These are phyloP conservation scores for Himalopsyche anomala DNA, from an alignment of 2,888 invertebrate genomes.

Conservation along the genomic window DNA sequence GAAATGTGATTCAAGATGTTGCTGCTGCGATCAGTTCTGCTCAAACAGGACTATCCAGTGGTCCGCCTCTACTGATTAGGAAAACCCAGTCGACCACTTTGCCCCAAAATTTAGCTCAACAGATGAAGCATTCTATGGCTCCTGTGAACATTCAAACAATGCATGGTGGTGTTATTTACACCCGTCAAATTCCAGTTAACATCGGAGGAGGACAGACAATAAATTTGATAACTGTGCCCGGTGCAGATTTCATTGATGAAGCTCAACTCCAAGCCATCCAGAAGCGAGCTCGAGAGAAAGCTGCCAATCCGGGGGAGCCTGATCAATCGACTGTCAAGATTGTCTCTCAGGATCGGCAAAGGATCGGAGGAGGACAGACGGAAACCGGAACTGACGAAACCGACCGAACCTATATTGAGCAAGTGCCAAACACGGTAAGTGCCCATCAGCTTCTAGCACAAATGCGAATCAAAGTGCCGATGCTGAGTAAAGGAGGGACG, in stretches of 20 bases:
- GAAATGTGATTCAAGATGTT: slow-evolving; percentile 54
- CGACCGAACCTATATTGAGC: slow-evolving; percentile 69
- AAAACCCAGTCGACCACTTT: slow-evolving; percentile 71
- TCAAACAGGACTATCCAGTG: slow-evolving; percentile 71
- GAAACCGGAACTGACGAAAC: slow-evolving; percentile 69
- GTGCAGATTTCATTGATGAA: slow-evolving; percentile 74
- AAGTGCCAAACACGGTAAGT: slow-evolving; percentile 67
- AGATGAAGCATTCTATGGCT: slow-evolving; percentile 76
- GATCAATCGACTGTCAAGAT: slow-evolving; percentile 75
- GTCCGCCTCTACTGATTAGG: slow-evolving; percentile 72
- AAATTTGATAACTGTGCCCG: slow-evolving; percentile 77
- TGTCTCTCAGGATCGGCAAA: slow-evolving; percentile 71
- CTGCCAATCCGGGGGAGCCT: slow-evolving; percentile 69
- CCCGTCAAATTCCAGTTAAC: slow-evolving; percentile 83
- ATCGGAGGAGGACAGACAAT: slow-evolving; percentile 78
- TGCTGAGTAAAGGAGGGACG: slow-evolving; percentile 75
- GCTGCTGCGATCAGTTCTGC: slow-evolving; percentile 70
- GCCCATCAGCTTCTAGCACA: slow-evolving; percentile 75
- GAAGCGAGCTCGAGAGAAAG: slow-evolving; percentile 71
- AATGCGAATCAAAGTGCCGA: slow-evolving; percentile 76
- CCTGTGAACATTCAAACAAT: slow-evolving; percentile 79
- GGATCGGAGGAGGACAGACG: slow-evolving; percentile 39
- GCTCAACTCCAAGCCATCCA: slow-evolving; percentile 71
- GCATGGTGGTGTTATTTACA: slow-evolving; percentile 84
- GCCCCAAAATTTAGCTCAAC: slow-evolving; percentile 72